phyloP scores from a whole-genome alignment of 2,888 invertebrate species.

The Mellilla xanthometata region DNA sequence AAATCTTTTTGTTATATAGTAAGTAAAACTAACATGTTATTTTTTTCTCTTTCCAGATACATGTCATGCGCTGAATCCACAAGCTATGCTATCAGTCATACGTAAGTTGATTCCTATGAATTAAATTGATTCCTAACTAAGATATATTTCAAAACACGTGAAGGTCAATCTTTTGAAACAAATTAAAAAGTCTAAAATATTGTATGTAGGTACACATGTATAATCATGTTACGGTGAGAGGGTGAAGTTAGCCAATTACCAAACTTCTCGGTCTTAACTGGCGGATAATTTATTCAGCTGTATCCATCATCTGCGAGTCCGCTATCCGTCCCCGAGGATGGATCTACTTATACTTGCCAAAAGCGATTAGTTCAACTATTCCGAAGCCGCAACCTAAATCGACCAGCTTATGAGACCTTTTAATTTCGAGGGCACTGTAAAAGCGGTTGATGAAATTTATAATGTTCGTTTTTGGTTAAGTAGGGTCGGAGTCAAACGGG shows the following conservation, averaged over 20 bases:
- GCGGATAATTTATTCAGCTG: conserved; percentile 62
- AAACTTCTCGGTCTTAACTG: conserved; percentile 48
- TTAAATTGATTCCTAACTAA: no score
- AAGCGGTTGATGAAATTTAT: conserved; percentile 24
- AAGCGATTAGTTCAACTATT: conserved; percentile 53
- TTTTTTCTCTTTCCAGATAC: conserved; percentile 64
- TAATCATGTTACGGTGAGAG: conserved; percentile 32
- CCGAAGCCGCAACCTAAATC: conserved; percentile 35
- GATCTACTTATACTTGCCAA: conserved; percentile 50
- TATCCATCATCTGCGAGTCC: conserved; percentile 54
- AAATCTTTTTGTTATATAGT: no score
- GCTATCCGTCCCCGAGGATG: conserved; percentile 52
- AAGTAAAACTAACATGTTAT: conserved; percentile 12
- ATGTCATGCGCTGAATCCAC: conserved; percentile 77
- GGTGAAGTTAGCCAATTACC: conserved; percentile 41
- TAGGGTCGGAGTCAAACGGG: background rate
- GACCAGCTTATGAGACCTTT: conserved; percentile 28
- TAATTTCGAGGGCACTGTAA: conserved; percentile 18
- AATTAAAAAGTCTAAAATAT: no score
- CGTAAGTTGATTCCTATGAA: conserved; percentile 60
- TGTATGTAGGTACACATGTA: background rate
- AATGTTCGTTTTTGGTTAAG: conserved; percentile 11
- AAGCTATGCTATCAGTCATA: conserved; percentile 73
- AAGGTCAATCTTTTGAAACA: no score
- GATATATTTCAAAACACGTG: no score